These are phyloP conservation scores for Staurois parvus DNA, from an alignment of 2,797 vertebrate genomes.

Conservation along the genomic window DNA sequence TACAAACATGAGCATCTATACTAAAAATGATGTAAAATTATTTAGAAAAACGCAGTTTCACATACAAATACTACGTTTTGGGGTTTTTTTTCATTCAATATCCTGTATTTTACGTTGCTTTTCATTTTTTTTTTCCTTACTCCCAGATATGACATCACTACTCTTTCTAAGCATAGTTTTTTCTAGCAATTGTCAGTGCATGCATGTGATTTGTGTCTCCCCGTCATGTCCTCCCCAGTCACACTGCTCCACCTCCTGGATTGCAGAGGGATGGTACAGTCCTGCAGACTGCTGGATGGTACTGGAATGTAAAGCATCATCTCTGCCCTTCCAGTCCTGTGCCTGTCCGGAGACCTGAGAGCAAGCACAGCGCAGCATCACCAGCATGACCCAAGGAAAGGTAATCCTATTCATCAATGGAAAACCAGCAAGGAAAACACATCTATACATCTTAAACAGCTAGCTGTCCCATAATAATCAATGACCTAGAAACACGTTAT, in stretches of 20 bases:
- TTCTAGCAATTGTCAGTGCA: constrained; percentile 36
- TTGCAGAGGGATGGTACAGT: constrained; percentile 63
- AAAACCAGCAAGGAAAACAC: not conserved
- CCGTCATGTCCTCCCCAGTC: not conserved
- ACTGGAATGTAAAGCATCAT: constrained; percentile 66
- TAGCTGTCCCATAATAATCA: not conserved
- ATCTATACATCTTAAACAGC: not conserved
- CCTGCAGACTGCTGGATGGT: constrained; percentile 61
- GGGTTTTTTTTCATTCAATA: not conserved
- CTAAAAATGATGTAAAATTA: no score
- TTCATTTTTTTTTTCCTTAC: not conserved
- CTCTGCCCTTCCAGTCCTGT: constrained; percentile 27
- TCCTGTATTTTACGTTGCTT: not conserved
- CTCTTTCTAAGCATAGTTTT: not conserved
- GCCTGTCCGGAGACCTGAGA: not conserved
- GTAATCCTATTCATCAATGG: constrained; percentile 64
- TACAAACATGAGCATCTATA: no score
- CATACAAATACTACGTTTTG: no score
- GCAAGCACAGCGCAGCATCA: constrained; percentile 59
- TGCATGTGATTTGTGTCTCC: constrained; percentile 32
- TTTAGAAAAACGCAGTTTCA: no score
- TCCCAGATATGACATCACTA: not conserved
- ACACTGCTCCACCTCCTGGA: constrained; percentile 60
- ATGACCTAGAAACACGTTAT: not conserved
- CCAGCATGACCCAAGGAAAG: constrained; percentile 80